Evolutionary conservation across 2,888 invertebrate species (phyloP), one percentile per base, ranked within the genome.

Genomic region (Macrosoma leucophasiata): DNA sequence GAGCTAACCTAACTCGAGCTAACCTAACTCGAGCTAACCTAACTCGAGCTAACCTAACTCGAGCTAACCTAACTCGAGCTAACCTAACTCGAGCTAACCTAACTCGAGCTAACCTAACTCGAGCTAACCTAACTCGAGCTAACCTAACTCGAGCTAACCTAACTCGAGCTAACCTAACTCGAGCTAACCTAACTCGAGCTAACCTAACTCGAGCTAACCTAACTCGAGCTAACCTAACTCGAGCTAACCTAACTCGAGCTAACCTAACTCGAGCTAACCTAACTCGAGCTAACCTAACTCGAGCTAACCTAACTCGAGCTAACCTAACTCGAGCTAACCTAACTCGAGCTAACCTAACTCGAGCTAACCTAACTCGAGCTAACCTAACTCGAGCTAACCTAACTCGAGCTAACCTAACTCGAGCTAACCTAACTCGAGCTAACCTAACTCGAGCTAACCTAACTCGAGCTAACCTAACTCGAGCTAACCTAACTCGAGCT

Each of bases 401-500:
- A 14, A 22, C 21, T 21, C 14, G 14, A 29, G 21, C 29, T 29
- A 29, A 29, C 29, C 29, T 29, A 29, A 29, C 29, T 21, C 21
- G 21, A 31, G 23, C 31, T 31, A 31, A 31, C 31, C 31, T 31
- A 31, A 31, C 31, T 24, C 24, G 24, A 31, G 17, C 24, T 22
- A 27, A 25, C 31, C 31, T 23, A 25, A 22, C 20, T 33, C 33
- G 33, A 38, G 33, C 38, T 38, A 38, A 38, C 38, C 38, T 38
- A 38, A 38, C 38, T 33, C 33, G 32, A 36, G 31, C 36, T 36
- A 36, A 36, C 36, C 36, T 36, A 33, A 33, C 33, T 27, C 27
- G 27, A 33, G 27, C 33, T 33, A 33, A 33, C 33, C 33, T 33
- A 33, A 33, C 33, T 27, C 27, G 27, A 33, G 27, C 33, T 33